Conservation (phyloP, 30 jellyfish, hydroid and myxozoan genomes). For the Clytia hemisphaerica region DNA sequence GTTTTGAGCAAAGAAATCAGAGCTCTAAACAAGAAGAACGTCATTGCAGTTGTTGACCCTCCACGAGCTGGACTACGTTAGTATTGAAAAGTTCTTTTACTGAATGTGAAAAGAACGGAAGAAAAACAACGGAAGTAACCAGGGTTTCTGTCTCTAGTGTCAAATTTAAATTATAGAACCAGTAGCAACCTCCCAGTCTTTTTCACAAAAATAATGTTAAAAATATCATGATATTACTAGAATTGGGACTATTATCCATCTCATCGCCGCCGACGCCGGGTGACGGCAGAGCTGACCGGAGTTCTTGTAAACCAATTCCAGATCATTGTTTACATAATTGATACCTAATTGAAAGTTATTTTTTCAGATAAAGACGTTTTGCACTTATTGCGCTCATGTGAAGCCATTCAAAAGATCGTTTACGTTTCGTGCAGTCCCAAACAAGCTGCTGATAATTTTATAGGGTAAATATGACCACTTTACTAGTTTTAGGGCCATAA, state of each 20-base stretch:
- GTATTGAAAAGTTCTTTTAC: too few species aligned
- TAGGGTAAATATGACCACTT: slow-evolving; percentile 46
- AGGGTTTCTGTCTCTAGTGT: too few species aligned
- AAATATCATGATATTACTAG: too few species aligned
- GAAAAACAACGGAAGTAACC: too few species aligned
- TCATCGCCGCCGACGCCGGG: too few species aligned
- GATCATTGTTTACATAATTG: background rate
- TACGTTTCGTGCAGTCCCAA: slow-evolving; percentile 88
- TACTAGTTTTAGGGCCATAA: background rate
- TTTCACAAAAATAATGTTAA: too few species aligned
- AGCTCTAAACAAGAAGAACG: slow-evolving; percentile 17
- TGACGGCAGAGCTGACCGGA: background rate
- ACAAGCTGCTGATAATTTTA: slow-evolving; percentile 70
- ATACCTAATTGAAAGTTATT: background rate
- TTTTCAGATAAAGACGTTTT: slow-evolving; percentile 51
- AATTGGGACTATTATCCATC: too few species aligned
- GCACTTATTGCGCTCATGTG: slow-evolving; percentile 56
- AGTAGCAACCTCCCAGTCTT: too few species aligned
- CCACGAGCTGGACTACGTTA: slow-evolving; percentile 98
- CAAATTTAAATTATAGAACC: too few species aligned
- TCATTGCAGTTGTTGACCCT: slow-evolving; percentile 96
- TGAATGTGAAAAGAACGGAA: too few species aligned
- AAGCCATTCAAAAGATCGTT: slow-evolving; percentile 51
- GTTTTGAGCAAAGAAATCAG: slow-evolving; percentile 40
- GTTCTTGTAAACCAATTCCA: background rate